These are phyloP conservation scores for Takifugu bimaculatus DNA, from an alignment of 2,113 vertebrate genomes.

Conservation along the genomic window DNA sequence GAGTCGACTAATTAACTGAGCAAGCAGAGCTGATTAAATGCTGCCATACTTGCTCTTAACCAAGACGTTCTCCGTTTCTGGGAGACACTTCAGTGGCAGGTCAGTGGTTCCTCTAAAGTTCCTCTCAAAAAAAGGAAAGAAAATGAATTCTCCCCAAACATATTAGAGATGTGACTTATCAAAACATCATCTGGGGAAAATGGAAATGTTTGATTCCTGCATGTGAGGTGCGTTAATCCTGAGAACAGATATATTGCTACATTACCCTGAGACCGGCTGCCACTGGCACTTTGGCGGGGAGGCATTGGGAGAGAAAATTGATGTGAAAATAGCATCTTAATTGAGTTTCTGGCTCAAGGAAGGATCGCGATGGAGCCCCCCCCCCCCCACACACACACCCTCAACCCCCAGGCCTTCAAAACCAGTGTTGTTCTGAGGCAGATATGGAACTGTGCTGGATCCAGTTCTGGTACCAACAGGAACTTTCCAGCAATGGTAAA, in stretches of 20 bases:
- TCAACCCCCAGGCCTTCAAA: no score
- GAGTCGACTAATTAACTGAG: constrained; percentile 18
- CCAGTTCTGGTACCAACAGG: no score
- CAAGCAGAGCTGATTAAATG: background rate
- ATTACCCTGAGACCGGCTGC: constrained; percentile 53
- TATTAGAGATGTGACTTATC: constrained; percentile 58
- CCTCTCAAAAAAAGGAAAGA: no score
- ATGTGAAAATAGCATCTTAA: constrained; percentile 61
- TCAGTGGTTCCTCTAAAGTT: no score
- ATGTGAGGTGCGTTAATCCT: constrained; percentile 51
- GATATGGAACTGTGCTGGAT: no score
- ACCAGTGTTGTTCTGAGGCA: no score
- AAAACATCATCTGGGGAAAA: constrained; percentile 43
- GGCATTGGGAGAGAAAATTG: constrained; percentile 57
- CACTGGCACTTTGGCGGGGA: constrained; percentile 53
- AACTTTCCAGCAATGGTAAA: no score
- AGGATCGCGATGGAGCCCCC: constrained; percentile 31
- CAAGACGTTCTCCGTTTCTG: background rate
- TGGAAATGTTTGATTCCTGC: constrained; percentile 36
- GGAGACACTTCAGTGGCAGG: background rate
- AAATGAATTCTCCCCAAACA: constrained; percentile 23
- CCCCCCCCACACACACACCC: no score
- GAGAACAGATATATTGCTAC: constrained; percentile 52
- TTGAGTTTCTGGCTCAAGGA: constrained; percentile 59
- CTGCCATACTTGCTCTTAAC: background rate